These are phyloP conservation scores for Rhinoderma darwinii DNA, from an alignment of 2,113 vertebrate species.

Conservation along the genomic window DNA sequence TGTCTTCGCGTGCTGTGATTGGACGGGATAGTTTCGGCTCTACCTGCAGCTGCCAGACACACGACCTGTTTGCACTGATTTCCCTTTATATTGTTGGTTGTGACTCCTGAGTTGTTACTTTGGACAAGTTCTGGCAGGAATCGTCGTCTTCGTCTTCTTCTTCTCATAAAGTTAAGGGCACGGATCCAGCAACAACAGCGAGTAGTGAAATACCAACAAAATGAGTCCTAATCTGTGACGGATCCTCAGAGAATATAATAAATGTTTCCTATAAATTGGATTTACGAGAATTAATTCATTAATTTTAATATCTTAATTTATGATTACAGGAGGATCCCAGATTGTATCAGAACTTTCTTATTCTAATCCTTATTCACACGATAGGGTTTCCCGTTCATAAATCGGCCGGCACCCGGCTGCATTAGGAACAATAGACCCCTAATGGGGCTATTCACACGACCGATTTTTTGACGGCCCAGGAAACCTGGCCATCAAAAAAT, in stretches of 20 bases:
- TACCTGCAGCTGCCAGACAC: not conserved
- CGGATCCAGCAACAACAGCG: not conserved
- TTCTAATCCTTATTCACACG: too few species aligned
- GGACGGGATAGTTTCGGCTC: not conserved
- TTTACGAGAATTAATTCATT: not conserved
- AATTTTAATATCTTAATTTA: not conserved
- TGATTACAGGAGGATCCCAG: not conserved
- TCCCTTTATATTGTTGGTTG: not conserved
- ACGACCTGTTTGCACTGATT: not conserved
- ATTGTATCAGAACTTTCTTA: not conserved
- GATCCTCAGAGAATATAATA: not conserved
- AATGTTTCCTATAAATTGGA: not conserved
- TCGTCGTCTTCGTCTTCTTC: not conserved
- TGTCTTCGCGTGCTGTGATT: not conserved
- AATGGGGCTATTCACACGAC: too few species aligned
- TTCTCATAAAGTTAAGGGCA: not conserved
- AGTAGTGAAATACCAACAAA: not conserved
- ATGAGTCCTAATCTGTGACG: not conserved
- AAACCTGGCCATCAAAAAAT: too few species aligned
- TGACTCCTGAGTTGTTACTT: constrained; percentile 2
- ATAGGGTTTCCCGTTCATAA: too few species aligned
- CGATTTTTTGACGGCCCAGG: too few species aligned
- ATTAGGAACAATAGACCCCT: too few species aligned
- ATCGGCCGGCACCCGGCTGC: too few species aligned
- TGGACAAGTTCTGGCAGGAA: constrained; percentile 35